phyloP scores from a whole-genome alignment of 1,140 invertebrate species.

The Lamellibrachia luymesi region DNA sequence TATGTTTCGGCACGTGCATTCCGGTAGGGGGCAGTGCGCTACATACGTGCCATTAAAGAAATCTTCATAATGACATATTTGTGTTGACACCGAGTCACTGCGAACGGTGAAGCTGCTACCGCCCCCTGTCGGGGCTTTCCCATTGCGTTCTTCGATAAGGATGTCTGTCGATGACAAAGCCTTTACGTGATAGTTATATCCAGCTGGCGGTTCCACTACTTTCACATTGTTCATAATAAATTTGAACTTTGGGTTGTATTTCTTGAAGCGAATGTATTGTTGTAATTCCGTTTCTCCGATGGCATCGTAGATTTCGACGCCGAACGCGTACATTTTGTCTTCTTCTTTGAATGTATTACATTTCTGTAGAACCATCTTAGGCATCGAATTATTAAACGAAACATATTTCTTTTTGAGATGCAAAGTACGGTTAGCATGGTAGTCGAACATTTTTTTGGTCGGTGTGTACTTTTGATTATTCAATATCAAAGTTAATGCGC shows the following conservation, averaged over 20 bases:
- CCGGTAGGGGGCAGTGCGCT: background rate
- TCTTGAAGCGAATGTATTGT: background rate
- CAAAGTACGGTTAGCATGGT: background rate
- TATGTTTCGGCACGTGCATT: background rate
- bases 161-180: background rate
- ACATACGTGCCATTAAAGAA: background rate
- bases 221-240: background rate
- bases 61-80: background rate
- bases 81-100: background rate
- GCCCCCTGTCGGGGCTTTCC: background rate
- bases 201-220: background rate
- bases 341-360: background rate
- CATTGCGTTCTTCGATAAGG: background rate
- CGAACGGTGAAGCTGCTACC: background rate
- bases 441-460: background rate
- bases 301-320: background rate
- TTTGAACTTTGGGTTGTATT: background rate
- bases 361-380: background rate
- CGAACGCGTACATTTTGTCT: background rate
- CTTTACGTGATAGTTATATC: background rate
- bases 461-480: background rate
- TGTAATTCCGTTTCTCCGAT: background rate
- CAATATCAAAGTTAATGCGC: background rate
- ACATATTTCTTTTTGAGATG: background rate
- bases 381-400: background rate